Evolutionary conservation across 2,888 invertebrate genomes (phyloP), one percentile per base, ranked within the genome.

Genomic region (Gortyna flavago): DNA sequence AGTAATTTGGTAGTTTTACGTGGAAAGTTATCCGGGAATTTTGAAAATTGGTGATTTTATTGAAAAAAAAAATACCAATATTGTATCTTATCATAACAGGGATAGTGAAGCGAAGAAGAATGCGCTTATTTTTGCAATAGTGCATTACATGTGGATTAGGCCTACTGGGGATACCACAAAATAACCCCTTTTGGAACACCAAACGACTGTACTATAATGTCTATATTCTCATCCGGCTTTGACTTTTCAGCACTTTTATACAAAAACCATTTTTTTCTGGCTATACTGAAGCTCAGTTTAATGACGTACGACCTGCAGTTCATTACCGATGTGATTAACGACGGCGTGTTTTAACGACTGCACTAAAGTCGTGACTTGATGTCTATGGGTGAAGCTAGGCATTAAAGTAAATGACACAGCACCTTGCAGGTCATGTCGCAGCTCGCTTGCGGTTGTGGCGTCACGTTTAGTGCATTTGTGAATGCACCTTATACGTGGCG

Each of bases 311-410:
- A 65, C 64, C 54, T 68, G 72, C 65, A 83, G 75, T 77, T 86
- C 57, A 83, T 79, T 85, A 61, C 74, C 48, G 64, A 54, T 48
- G 74, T 74, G 65, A 83, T 79, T 70, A 78, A 81, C 70, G 85
- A 70, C 48, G 69, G 29, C 66, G 61, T 67, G 70, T 75, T 82
- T 85, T 85, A 85, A 84, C 79, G 83, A 75, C 78, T 85, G 83
- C 78, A 85, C 79, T 79, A 73, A 75, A 76, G 68, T 73, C 71
- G 64, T 78, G 84, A 82, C 83, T 78, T 59, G 65, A 67, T 75
- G 72, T 67, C 78, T 66, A n/a, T 73, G 54, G 57, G 67, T 59
- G 75, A 84, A 77, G 72, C 77, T 62, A 77, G 72, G 62, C 59
- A 85, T 75, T 84, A 81, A 75, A 79, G 41, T 69, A 70, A 82